Evolutionary conservation across 2,888 invertebrate genomes (phyloP), one percentile per base, ranked within the genome.

Genomic region (Eilema sororculum): DNA sequence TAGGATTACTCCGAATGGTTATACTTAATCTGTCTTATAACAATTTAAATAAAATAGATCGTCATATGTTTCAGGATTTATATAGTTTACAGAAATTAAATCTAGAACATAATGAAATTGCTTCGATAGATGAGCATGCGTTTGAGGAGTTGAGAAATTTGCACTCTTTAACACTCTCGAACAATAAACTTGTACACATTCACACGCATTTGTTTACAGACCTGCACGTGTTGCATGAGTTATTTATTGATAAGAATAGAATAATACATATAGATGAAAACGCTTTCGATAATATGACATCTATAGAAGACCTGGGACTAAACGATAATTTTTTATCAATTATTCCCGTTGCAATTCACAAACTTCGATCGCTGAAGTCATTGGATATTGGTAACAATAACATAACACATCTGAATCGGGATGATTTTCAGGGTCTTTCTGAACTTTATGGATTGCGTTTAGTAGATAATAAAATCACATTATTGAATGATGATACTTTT

Each of bases 361-460:
- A 96, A 87, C 94, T 98, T 74, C 93, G 96, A 65, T 96, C 96
- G 80, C 91, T 98, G 73, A 97, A 97, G 90, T 97, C 97, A 28
- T 94, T 98, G 78, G 98, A 98, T 93, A 96, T 98, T 78, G 98
- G 97, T 28, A 97, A 97, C 87, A 98, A 98, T 92, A 96, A 96
- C 87, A 97, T 98, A 88, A 96, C 96, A 84, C 95, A 95, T 77
- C 95, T 98, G 78, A 96, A 95, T 77, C 96, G 97, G 86, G 96
- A 97, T 82, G 97, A 97, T 78, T 97, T 98, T 87, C 96, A 96
- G 81, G 97, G 97, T 16, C 92, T 98, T 75, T 96, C 96, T 75
- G 96, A 97, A 86, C 95, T 98, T 76, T 97, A 97, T 85, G 97
- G 97, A 69, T 94, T 98, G 75, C 96, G 98, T 75, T 91, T 98